Evolutionary conservation across 2,888 invertebrate genomes (phyloP).

Genomic region (Platycnemis pennipes): DNA sequence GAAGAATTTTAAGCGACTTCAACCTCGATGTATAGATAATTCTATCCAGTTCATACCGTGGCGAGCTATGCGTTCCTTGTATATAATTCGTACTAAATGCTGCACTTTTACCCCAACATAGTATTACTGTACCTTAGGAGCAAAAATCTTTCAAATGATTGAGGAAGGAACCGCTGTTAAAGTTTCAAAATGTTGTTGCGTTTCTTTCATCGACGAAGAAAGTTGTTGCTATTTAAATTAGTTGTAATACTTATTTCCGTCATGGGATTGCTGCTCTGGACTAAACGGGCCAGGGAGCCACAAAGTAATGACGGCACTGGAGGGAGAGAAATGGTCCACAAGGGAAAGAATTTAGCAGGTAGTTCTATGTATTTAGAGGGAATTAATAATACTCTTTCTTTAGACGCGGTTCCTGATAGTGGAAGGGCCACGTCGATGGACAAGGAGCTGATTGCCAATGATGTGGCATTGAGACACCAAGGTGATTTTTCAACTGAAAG

Average conservation of each 20-base stretch:
- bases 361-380: constrained; percentile 39
- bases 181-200: constrained; percentile 51
- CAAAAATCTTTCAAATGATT: constrained; percentile 20
- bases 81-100: neutral
- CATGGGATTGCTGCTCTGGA: constrained; percentile 55
- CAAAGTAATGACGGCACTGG: neutral
- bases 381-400: constrained; percentile 28
- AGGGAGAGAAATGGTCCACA: neutral
- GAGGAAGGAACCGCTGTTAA: neutral
- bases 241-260: constrained; percentile 17
- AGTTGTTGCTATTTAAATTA: constrained; percentile 36
- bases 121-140: neutral
- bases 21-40: neutral
- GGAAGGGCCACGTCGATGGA: neutral
- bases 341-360: neutral
- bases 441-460: neutral
- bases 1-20: neutral
- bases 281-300: constrained; percentile 32
- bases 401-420: neutral
- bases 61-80: neutral
- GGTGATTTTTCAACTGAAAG: constrained; percentile 35
- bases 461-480: constrained; percentile 45
- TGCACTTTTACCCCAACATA: neutral
- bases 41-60: neutral
- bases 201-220: constrained; percentile 56